phyloP scores from a whole-genome alignment of 2,797 vertebrate genomes.

The Diplodus puntazzo region DNA sequence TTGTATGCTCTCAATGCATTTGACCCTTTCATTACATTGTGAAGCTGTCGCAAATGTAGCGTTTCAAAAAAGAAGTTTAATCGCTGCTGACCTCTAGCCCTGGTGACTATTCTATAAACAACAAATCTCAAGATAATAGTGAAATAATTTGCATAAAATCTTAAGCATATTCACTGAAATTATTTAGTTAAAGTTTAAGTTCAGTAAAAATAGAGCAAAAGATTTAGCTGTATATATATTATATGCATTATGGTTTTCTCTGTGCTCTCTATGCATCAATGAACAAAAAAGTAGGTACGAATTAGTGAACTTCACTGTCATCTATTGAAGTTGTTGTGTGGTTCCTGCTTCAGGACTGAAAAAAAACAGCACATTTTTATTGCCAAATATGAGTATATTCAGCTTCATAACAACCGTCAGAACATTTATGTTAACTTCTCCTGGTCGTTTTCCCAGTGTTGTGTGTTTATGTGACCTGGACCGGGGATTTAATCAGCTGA shows the following conservation, averaged over 20 bases:
- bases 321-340: not conserved
- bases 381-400: not conserved
- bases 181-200: too few relatives aligned
- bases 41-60: too few relatives aligned
- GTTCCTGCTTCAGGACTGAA: not conserved
- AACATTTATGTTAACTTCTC: constrained; percentile 12
- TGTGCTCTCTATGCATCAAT: not conserved
- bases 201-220: not conserved
- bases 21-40: too few relatives aligned
- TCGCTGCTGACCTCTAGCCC: not conserved
- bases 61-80: not conserved
- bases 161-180: not conserved
- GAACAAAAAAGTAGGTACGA: not conserved
- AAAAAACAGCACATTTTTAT: not conserved
- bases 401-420: not conserved
- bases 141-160: not conserved
- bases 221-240: not conserved
- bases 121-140: not conserved
- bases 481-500: constrained; percentile 66
- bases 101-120: not conserved
- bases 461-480: constrained; percentile 68
- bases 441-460: constrained; percentile 48
- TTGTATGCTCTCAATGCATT: not conserved
- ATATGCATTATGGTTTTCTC: not conserved
- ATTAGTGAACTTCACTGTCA: not conserved